A percentile compares a stretch with the other conserved stretches of the same genome.
These are phyloP conservation scores for Callopanchax toddi DNA, from an alignment of 2,113 vertebrate species.

Conservation along the genomic window DNA sequence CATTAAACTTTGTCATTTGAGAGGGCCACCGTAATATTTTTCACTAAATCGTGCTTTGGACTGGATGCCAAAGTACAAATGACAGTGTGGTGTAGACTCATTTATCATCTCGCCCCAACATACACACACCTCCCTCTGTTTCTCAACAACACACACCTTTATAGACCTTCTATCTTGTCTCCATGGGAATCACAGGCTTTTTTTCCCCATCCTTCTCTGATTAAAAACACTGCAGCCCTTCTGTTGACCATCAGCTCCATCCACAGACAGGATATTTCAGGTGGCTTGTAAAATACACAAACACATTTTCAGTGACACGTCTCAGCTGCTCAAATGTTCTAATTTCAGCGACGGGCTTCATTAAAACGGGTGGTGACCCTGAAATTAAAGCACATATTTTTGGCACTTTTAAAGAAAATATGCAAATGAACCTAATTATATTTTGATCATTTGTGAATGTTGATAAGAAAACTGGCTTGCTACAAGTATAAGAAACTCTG, in stretches of 20 bases:
- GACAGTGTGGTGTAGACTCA: slow-evolving; percentile 69
- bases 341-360: too few species aligned
- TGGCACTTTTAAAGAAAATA: too few species aligned
- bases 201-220: slow-evolving; percentile 31
- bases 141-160: slow-evolving; percentile 5
- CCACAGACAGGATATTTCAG: slow-evolving; percentile 7
- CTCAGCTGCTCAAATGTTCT: not conserved
- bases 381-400: too few species aligned
- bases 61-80: slow-evolving; percentile 76
- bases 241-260: slow-evolving; percentile 41
- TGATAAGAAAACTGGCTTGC: too few species aligned
- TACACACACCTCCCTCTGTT: slow-evolving; percentile 37
- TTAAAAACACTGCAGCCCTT: slow-evolving; percentile 49
- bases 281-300: not conserved
- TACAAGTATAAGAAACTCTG: too few species aligned
- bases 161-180: slow-evolving; percentile 31
- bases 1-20: slow-evolving; percentile 78
- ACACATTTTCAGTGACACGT: not conserved
- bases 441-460: too few species aligned
- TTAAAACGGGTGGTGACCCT: too few species aligned
- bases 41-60: slow-evolving; percentile 76
- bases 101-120: slow-evolving; percentile 63
- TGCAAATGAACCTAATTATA: too few species aligned
- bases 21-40: slow-evolving; percentile 71
- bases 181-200: slow-evolving; percentile 53